Conservation (phyloP, 2,113 vertebrate species). For the Macaca nemestrina region DNA sequence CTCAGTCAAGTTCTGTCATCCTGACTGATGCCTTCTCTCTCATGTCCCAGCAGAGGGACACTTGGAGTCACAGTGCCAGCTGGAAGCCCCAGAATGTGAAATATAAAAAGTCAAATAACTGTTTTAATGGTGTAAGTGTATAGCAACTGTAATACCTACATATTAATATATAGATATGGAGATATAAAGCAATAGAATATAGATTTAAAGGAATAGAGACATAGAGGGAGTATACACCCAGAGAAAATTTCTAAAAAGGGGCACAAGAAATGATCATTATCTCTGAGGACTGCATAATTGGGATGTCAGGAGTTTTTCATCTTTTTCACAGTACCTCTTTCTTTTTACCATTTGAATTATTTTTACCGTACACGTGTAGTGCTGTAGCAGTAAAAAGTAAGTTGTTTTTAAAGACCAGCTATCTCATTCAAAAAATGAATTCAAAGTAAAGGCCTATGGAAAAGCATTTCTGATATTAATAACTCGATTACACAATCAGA, state of each 20-base stretch:
- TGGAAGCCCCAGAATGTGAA: not conserved
- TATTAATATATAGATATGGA: not conserved
- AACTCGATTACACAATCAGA: not conserved
- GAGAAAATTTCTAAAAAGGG: not conserved
- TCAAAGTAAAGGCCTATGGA: not conserved
- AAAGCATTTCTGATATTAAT: not conserved
- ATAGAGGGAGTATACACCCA: not conserved
- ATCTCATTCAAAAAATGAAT: not conserved
- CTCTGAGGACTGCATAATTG: not conserved
- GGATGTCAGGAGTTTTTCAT: not conserved
- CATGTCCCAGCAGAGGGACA: not conserved
- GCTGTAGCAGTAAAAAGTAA: not conserved
- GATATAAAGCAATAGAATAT: not conserved
- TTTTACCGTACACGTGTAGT: not conserved
- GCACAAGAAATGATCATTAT: not conserved
- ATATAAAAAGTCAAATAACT: not conserved
- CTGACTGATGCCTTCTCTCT: not conserved
- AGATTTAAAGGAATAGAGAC: not conserved
- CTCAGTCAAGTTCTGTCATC: not conserved
- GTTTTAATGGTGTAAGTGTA: not conserved
- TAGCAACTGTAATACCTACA: not conserved
- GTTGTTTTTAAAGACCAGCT: not conserved
- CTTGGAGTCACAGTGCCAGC: not conserved
- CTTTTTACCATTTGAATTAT: not conserved
- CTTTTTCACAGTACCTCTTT: not conserved